Conservation (phyloP, 2,888 invertebrate genomes). For the Resseliella maxima region DNA sequence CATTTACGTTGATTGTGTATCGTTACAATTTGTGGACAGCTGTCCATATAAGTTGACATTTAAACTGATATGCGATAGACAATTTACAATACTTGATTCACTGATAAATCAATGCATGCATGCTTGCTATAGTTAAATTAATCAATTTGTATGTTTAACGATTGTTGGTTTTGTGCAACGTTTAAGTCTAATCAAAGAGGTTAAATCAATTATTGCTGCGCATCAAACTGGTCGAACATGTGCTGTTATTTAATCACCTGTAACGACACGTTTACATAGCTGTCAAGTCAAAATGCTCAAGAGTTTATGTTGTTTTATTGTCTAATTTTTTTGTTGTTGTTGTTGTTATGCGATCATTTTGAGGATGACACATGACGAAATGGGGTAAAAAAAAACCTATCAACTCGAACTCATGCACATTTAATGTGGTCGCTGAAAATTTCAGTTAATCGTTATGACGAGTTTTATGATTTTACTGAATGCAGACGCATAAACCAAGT, state of each 20-base stretch:
- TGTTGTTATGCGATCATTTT: neutral
- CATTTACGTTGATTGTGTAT: conserved; percentile 18
- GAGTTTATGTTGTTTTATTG: neutral
- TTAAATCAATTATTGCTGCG: conserved; percentile 11
- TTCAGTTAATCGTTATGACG: conserved; percentile 39
- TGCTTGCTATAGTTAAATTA: neutral
- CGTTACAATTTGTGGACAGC: neutral
- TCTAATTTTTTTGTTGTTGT: neutral
- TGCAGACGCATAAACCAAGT: neutral
- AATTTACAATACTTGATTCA: neutral
- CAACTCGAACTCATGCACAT: neutral
- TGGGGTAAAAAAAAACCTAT: neutral
- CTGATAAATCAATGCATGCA: neutral
- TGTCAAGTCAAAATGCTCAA: neutral
- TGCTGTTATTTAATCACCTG: neutral
- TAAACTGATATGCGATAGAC: neutral
- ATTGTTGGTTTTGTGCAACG: neutral
- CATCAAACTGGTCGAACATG: neutral
- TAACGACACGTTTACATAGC: neutral
- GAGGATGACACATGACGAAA: neutral
- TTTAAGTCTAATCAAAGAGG: neutral
- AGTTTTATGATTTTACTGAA: conserved; percentile 7
- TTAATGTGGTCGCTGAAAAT: neutral
- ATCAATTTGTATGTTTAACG: neutral
- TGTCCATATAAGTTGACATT: neutral